These are phyloP conservation scores for Synanthedon tipuliformis DNA, from an alignment of 2,888 invertebrate genomes.

Conservation along the genomic window DNA sequence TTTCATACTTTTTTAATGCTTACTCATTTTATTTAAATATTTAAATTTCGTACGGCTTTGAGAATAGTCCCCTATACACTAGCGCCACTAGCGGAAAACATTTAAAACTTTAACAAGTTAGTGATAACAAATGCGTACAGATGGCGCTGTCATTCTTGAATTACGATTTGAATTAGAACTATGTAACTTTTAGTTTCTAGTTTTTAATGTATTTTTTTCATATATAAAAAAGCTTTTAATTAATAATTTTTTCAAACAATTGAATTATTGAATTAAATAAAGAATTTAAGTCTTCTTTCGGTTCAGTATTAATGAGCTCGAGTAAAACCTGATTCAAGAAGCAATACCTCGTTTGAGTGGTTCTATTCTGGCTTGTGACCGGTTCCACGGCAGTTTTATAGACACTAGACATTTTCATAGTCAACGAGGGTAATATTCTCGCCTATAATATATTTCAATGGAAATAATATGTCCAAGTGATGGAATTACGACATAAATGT, in stretches of 20 bases:
- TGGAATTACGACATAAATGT: too few relatives aligned
- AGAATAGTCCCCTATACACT: background rate
- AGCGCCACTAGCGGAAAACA: background rate
- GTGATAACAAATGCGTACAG: background rate
- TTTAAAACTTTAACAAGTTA: background rate
- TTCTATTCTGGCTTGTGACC: constrained; percentile 19
- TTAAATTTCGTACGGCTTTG: background rate
- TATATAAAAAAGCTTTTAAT: too few relatives aligned
- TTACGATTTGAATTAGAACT: constrained; percentile 10
- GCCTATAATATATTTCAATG: too few relatives aligned
- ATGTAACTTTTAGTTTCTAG: constrained; percentile 1
- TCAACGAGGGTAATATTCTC: constrained; percentile 10
- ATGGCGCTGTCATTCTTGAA: background rate
- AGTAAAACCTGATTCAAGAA: constrained; percentile 7
- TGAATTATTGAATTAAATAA: background rate
- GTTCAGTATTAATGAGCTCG: constrained; percentile 2
- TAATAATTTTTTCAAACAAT: too few relatives aligned
- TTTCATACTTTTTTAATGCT: background rate
- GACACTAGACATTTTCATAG: constrained; percentile 16
- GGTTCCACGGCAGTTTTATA: constrained; percentile 21
- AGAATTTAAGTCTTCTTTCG: background rate
- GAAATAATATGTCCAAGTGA: too few relatives aligned
- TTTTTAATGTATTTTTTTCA: too few relatives aligned
- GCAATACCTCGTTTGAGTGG: constrained; percentile 3
- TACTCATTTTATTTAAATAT: background rate